phyloP scores from a whole-genome alignment of 2,113 vertebrate genomes.

The Crotalus helleri region DNA sequence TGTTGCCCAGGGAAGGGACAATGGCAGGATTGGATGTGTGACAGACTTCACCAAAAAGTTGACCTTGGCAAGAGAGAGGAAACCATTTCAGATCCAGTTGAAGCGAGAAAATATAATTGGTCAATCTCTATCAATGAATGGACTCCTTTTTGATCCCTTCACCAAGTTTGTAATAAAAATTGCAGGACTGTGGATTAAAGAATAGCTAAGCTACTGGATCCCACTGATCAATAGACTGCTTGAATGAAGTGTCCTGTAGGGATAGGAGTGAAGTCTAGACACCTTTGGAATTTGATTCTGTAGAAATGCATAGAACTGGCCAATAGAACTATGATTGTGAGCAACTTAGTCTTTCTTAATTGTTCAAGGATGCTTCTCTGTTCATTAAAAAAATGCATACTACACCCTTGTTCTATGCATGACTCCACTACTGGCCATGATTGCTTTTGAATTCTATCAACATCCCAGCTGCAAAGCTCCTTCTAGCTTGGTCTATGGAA shows the following conservation, averaged over 20 bases:
- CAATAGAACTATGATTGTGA: background rate
- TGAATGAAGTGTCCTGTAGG: background rate
- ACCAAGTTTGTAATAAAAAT: background rate
- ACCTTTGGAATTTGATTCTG: background rate
- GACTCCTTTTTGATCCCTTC: background rate
- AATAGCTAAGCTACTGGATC: background rate
- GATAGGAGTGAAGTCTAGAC: background rate
- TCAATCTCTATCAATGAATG: background rate
- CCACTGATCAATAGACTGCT: background rate
- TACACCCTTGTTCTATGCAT: background rate
- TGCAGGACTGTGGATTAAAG: background rate
- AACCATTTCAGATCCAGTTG: background rate
- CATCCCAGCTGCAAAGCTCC: background rate
- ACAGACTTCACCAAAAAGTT: background rate
- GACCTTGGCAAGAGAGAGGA: background rate
- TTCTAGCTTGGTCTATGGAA: background rate
- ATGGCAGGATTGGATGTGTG: background rate
- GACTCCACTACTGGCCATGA: background rate
- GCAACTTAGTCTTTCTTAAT: background rate
- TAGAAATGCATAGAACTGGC: background rate
- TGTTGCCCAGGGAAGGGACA: background rate
- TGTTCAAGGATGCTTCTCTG: background rate
- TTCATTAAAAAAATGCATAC: background rate
- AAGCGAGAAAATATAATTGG: background rate
- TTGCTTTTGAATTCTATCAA: background rate